These are phyloP conservation scores for Cephus cinctus DNA, from an alignment of 1,140 invertebrate species.

Conservation along the genomic window DNA sequence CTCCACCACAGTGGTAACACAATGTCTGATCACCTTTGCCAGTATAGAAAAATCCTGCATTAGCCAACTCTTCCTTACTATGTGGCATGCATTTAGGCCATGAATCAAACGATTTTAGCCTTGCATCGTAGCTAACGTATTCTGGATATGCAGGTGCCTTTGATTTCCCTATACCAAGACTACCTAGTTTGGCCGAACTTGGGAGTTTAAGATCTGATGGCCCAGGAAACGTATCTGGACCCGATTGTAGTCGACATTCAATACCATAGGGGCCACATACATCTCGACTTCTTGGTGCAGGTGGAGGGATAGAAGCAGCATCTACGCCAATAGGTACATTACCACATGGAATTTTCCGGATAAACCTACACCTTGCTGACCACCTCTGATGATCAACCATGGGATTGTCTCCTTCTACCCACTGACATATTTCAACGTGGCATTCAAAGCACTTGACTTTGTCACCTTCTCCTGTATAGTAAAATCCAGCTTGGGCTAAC, in stretches of 20 bases:
- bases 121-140: constrained; percentile 64
- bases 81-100: constrained; percentile 78
- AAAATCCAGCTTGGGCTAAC: constrained; percentile 80
- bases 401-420: constrained; percentile 79
- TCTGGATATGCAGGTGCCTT: constrained; percentile 61
- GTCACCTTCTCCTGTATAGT: constrained; percentile 68
- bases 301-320: constrained; percentile 30
- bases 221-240: constrained; percentile 44
- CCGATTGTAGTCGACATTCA: constrained; percentile 47
- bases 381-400: constrained; percentile 78
- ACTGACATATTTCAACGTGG: constrained; percentile 75
- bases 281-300: constrained; percentile 51
- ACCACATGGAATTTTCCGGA: constrained; percentile 61
- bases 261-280: constrained; percentile 62
- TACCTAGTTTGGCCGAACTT: constrained; percentile 36
- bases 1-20: constrained; percentile 79
- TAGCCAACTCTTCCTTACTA: constrained; percentile 71
- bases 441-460: constrained; percentile 85
- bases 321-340: constrained; percentile 62
- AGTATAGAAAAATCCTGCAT: constrained; percentile 84
- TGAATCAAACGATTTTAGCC: constrained; percentile 69
- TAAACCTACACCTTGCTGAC: constrained; percentile 75
- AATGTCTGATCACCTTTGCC: constrained; percentile 77
- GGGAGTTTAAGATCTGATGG: constrained; percentile 26
- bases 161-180: constrained; percentile 34